These are phyloP conservation scores for Brenthis ino DNA, from an alignment of 2,888 invertebrate genomes.

Conservation along the genomic window DNA sequence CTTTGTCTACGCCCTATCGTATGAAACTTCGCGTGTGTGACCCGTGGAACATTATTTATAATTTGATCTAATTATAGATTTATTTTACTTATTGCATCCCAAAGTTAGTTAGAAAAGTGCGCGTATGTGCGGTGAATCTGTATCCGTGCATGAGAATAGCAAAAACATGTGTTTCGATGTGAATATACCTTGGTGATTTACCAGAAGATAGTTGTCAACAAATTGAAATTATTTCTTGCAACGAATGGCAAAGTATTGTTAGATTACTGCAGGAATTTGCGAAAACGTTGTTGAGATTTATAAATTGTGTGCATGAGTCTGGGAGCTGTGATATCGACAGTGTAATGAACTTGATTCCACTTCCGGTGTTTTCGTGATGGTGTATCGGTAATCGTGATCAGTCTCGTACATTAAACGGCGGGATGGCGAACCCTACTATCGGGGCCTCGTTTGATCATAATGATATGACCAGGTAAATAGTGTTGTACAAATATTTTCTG, in stretches of 20 bases:
- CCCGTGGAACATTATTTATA: conserved; percentile 70
- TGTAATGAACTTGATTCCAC: conserved; percentile 49
- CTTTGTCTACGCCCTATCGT: conserved; percentile 69
- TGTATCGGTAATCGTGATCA: conserved; percentile 54
- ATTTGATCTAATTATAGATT: conserved; percentile 72
- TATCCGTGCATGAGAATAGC: conserved; percentile 57
- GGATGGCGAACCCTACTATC: conserved; percentile 80
- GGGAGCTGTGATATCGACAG: conserved; percentile 56
- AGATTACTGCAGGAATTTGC: conserved; percentile 41
- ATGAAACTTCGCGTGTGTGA: conserved; percentile 76
- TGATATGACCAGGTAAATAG: conserved; percentile 83
- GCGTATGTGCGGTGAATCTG: conserved; percentile 56
- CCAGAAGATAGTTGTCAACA: conserved; percentile 68
- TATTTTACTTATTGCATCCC: conserved; percentile 58
- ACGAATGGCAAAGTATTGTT: conserved; percentile 49
- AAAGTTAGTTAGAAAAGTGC: conserved; percentile 62
- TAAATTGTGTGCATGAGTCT: conserved; percentile 40
- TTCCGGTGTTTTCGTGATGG: conserved; percentile 64
- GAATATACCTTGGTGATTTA: conserved; percentile 66
- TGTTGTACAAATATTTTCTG: neutral
- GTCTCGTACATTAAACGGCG: conserved; percentile 49
- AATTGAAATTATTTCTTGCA: conserved; percentile 62
- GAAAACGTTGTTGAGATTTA: conserved; percentile 44
- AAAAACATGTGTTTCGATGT: conserved; percentile 80
- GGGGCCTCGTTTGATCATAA: conserved; percentile 87